Percentiles rank a stretch among this genome's conserved stretches.
Conservation (phyloP, 2,888 invertebrate species). For the Linyphia triangularis region DNA sequence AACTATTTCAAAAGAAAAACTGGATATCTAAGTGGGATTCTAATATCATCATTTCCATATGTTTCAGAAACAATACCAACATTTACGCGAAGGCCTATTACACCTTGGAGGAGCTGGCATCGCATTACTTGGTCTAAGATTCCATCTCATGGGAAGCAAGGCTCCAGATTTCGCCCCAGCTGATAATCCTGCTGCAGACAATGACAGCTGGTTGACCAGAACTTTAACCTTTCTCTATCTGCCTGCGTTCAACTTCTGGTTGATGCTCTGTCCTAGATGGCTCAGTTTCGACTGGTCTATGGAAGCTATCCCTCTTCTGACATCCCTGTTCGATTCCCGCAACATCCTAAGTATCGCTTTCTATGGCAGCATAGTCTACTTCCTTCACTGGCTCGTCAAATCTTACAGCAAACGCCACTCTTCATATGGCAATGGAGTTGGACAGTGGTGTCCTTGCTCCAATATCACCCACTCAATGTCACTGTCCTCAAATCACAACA, state of each 20-base stretch:
- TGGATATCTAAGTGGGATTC: too few species aligned
- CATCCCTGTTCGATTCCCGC: constrained; percentile 87
- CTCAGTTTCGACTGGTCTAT: constrained; percentile 99
- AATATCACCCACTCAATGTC: constrained; percentile 34
- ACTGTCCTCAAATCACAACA: constrained; percentile 1
- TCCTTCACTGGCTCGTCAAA: constrained; percentile 36
- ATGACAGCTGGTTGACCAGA: constrained; percentile 88
- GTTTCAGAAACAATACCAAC: constrained; percentile 78
- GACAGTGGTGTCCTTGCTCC: constrained; percentile 49
- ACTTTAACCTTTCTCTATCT: constrained; percentile 94
- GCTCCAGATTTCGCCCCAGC: constrained; percentile 92
- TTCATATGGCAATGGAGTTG: background rate
- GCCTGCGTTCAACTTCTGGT: constrained; percentile 92
- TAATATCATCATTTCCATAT: too few species aligned
- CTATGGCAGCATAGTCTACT: constrained; percentile 49
- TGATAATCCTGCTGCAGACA: constrained; percentile 97
- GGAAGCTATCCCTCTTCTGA: constrained; percentile 95
- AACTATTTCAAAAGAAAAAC: too few species aligned
- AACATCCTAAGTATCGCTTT: constrained; percentile 85
- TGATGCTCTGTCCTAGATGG: constrained; percentile 91
- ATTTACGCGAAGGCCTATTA: constrained; percentile 79
- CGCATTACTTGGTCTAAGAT: constrained; percentile 86
- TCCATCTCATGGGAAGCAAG: constrained; percentile 86
- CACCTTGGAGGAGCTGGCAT: constrained; percentile 84
- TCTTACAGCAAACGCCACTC: constrained; percentile 22